Percentiles rank a stretch among this genome's conserved stretches.
Evolutionary conservation across 2,113 vertebrate species (phyloP).

Genomic region (Melozone crissalis): DNA sequence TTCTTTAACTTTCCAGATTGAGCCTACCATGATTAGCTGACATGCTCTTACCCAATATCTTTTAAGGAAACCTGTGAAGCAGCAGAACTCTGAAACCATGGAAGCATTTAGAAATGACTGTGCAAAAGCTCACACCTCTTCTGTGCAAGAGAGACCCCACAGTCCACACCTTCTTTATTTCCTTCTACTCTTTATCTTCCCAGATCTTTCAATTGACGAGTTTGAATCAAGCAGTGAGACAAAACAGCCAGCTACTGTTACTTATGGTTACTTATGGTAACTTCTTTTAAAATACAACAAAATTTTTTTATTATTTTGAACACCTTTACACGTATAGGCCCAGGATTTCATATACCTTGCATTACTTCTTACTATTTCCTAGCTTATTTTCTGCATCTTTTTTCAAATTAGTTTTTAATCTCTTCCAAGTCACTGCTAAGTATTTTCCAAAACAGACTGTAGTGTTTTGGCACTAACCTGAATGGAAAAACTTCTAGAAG

Average conservation of each 20-base stretch:
- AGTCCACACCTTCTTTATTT: not conserved
- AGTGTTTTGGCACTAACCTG: not conserved
- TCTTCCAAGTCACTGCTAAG: not conserved
- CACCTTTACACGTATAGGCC: not conserved
- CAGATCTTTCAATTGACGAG: not conserved
- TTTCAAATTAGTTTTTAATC: not conserved
- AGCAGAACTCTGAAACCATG: not conserved
- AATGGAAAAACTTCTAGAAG: not conserved
- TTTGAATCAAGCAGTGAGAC: not conserved
- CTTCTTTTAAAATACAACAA: not conserved
- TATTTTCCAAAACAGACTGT: not conserved
- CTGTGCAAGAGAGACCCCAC: not conserved
- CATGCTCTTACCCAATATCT: not conserved
- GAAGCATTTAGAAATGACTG: not conserved
- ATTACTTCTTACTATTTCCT: not conserved
- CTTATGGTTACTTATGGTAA: not conserved
- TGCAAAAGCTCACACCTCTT: not conserved
- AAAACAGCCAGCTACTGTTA: not conserved
- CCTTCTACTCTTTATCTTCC: not conserved
- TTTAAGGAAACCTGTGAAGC: not conserved
- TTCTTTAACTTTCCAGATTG: not conserved
- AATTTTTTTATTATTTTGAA: not conserved
- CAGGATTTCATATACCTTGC: not conserved
- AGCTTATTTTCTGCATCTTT: not conserved
- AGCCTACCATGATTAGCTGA: not conserved